A percentile compares a stretch with the other conserved stretches of the same genome.
Conservation (phyloP, 2,888 invertebrate genomes). For the Dioctria rufipes region DNA sequence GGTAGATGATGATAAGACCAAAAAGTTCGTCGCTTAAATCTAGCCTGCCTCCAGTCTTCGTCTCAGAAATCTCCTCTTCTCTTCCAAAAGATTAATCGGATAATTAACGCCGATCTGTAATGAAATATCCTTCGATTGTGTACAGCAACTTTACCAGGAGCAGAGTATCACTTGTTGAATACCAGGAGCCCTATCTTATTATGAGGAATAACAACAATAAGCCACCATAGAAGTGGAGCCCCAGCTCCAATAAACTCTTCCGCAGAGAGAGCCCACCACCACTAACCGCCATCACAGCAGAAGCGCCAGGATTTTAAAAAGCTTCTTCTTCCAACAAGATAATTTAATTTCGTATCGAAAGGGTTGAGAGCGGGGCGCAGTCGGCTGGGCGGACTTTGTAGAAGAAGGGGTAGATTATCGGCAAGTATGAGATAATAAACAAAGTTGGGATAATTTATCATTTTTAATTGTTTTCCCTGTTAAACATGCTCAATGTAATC, state of each 20-base stretch:
- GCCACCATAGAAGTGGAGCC: not conserved
- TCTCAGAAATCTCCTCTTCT: not conserved
- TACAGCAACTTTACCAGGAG: conserved; percentile 2
- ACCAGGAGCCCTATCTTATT: not conserved
- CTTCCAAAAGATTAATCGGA: not conserved
- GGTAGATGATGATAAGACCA: not conserved
- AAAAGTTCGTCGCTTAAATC: not conserved
- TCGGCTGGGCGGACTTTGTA: not conserved
- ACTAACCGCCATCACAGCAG: not conserved
- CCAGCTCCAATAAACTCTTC: not conserved
- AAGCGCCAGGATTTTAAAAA: not conserved
- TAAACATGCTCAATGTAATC: conserved; percentile 29
- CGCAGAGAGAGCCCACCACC: not conserved
- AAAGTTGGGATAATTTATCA: conserved; percentile 29
- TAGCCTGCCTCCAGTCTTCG: not conserved
- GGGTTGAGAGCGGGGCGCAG: not conserved
- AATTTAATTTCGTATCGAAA: not conserved
- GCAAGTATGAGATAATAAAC: conserved; percentile 29
- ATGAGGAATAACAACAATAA: not conserved
- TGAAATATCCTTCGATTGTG: conserved; percentile 11
- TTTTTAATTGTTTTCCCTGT: conserved; percentile 29
- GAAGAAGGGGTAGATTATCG: conserved; percentile 5
- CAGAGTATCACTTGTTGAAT: conserved; percentile 5
- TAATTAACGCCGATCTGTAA: conserved; percentile 15
- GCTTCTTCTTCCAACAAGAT: conserved; percentile 16